Evolutionary conservation across 1,140 invertebrate species (phyloP).

Genomic region (Drosophila ogumai): DNA sequence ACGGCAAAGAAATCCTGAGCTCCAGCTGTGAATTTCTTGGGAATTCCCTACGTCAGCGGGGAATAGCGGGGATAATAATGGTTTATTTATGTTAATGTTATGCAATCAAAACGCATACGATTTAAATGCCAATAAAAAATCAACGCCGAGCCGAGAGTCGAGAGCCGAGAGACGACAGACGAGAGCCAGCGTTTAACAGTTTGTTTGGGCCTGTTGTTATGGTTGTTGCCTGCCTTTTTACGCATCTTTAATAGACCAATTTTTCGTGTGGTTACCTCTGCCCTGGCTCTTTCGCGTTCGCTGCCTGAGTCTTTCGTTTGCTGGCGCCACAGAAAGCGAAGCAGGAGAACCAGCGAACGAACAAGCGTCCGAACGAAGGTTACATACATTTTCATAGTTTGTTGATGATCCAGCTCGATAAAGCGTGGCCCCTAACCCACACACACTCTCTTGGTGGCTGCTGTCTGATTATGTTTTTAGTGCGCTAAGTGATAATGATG

Average conservation of each 20-base stretch:
- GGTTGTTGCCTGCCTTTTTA: conserved; percentile 72
- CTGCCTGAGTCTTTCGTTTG: conserved; percentile 77
- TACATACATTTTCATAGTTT: conserved; percentile 83
- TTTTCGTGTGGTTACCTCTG: conserved; percentile 60
- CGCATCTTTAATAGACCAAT: conserved; percentile 84
- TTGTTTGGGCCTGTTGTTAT: conserved; percentile 60
- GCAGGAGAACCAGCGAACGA: conserved; percentile 34
- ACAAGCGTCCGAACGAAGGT: conserved; percentile 36
- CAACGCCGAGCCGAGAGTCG: conserved; percentile 59
- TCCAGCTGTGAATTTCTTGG: conserved; percentile 85
- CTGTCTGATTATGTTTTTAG: conserved; percentile 83
- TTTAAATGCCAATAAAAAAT: conserved; percentile 84
- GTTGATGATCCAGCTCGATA: conserved; percentile 74
- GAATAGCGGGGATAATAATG: conserved; percentile 61
- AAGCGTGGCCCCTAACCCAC: conserved; percentile 52
- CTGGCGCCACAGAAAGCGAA: conserved; percentile 64
- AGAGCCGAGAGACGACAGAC: conserved; percentile 14
- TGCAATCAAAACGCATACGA: conserved; percentile 84
- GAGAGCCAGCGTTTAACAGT: conserved; percentile 69
- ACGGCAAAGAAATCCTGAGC: conserved; percentile 54
- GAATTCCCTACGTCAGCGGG: conserved; percentile 76
- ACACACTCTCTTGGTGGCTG: conserved; percentile 23
- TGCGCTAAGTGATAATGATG: conserved; percentile 83
- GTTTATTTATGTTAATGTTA: conserved; percentile 85
- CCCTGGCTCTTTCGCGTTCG: conserved; percentile 55